Conservation (phyloP, 92 coral and sea anemone species). For the Anthopleura xanthogrammica region DNA sequence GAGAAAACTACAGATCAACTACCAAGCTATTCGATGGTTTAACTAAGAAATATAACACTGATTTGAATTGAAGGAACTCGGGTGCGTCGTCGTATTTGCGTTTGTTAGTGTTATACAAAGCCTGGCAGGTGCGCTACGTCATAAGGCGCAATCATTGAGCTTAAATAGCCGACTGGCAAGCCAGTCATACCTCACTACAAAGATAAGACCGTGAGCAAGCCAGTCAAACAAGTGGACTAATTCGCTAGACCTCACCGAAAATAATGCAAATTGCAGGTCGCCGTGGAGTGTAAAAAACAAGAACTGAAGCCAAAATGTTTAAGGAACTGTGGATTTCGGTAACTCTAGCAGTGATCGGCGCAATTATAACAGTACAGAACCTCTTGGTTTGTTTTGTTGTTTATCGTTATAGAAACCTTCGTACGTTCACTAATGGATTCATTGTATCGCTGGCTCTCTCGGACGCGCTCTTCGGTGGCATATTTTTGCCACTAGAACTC, state of each 20-base stretch:
- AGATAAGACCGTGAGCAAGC: slow-evolving; percentile 16
- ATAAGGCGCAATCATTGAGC: slow-evolving; percentile 20
- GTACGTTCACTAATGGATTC: slow-evolving; percentile 73
- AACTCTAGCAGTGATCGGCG: slow-evolving; percentile 56
- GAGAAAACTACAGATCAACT: slow-evolving; percentile 22
- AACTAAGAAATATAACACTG: slow-evolving; percentile 13
- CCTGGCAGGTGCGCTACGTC: slow-evolving; percentile 20
- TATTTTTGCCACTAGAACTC: slow-evolving; percentile 59
- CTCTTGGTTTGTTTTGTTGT: slow-evolving; percentile 70
- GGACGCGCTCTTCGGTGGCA: slow-evolving; percentile 73
- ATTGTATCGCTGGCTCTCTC: slow-evolving; percentile 80
- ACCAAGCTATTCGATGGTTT: slow-evolving; percentile 17
- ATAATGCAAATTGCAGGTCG: background rate
- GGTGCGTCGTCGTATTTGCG: slow-evolving; percentile 1
- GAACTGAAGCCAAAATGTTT: slow-evolving; percentile 1
- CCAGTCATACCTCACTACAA: slow-evolving; percentile 26
- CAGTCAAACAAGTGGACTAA: slow-evolving; percentile 8
- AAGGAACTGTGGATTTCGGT: slow-evolving; percentile 22
- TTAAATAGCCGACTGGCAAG: slow-evolving; percentile 23
- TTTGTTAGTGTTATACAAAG: slow-evolving; percentile 18
- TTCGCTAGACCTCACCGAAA: background rate
- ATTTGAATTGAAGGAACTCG: slow-evolving; percentile 14
- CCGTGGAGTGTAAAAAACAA: background rate
- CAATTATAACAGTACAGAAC: slow-evolving; percentile 63
- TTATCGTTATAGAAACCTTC: slow-evolving; percentile 62